Base-by-base conservation (phyloP, 2,888 invertebrate species). In the Tenthredo scrophulariae region DNA sequence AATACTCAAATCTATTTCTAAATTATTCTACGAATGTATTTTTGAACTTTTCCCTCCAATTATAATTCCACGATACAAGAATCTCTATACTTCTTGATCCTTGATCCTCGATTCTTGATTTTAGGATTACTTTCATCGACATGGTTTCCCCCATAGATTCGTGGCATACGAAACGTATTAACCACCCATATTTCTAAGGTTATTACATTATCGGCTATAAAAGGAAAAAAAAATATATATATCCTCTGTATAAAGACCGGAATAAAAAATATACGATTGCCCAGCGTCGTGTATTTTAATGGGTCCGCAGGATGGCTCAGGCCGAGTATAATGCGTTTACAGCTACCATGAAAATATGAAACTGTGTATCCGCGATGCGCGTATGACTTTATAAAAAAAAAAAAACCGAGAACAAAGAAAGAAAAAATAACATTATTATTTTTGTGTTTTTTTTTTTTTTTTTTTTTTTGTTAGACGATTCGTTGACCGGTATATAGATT, bases 211-310 rank as follows among this genome's bases (percentile, higher is more conserved):
- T 80, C 50, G 80, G 37, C 6, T 22, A 50, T 80, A 80, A 80
- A 80, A 22, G 6, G n/a, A 62, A 43, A 74, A 43, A 54, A 50
- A 18, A 50, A 50, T 15, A 22, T 65, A 65, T 13, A 22, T 33
- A 62, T 26, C 40, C 58, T 26, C 5, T 62, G 80, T 40, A 80
- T 62, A 40, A 62, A 58, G 29, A 37, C 37, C 62, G 62, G 58
- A 62, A 80, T 80, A 80, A 80, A 80, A 58, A 80, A 13, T 58
- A 80, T 80, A 62, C 80, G 80, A 62, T 80, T 80, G 80, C 58
- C 50, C 29, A 29, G 77, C 50, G 7, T 37, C 70, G 33, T 29
- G 62, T 37, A 40, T 22, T 80, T 80, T 80, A 80, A 80, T 80
- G 80, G 80, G 22, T 37, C 40, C 58, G 15, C 80, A 58, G 80